phyloP scores from a whole-genome alignment of 2,113 vertebrate genomes.

The Nannobrachium achirus region DNA sequence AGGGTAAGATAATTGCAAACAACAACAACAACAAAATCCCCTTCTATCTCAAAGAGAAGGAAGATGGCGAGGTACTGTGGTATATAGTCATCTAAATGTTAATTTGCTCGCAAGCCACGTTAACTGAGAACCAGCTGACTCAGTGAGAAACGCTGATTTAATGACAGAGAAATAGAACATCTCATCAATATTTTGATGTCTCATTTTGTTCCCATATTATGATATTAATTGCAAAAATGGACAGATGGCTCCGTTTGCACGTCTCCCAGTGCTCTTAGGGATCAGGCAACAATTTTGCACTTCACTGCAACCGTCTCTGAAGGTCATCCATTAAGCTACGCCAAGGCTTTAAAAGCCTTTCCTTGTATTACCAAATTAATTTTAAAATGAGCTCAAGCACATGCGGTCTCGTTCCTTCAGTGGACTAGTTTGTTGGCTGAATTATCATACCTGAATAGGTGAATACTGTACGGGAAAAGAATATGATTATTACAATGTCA shows the following conservation, averaged over 20 bases:
- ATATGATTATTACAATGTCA: constrained; percentile 16
- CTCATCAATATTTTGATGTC: constrained; percentile 60
- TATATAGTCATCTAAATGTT: not conserved
- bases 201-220: constrained; percentile 62
- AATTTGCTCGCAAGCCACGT: not conserved
- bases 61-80: too few relatives aligned
- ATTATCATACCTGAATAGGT: constrained; percentile 34
- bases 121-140: not conserved
- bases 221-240: constrained; percentile 67
- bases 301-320: constrained; percentile 69
- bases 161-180: constrained; percentile 36
- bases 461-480: not conserved
- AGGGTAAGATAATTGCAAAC: too few relatives aligned
- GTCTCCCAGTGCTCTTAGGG: constrained; percentile 59
- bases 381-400: constrained; percentile 47
- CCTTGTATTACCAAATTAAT: constrained; percentile 74
- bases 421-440: not conserved
- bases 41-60: too few relatives aligned
- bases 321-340: constrained; percentile 71
- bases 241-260: constrained; percentile 71
- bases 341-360: constrained; percentile 72
- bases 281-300: constrained; percentile 75
- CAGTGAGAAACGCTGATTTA: not conserved
- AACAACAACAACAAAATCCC: too few relatives aligned
- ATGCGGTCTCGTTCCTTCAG: constrained; percentile 34